These are phyloP conservation scores for Daphoenositta chrysoptera DNA, from an alignment of 2,113 vertebrate species.

Conservation along the genomic window DNA sequence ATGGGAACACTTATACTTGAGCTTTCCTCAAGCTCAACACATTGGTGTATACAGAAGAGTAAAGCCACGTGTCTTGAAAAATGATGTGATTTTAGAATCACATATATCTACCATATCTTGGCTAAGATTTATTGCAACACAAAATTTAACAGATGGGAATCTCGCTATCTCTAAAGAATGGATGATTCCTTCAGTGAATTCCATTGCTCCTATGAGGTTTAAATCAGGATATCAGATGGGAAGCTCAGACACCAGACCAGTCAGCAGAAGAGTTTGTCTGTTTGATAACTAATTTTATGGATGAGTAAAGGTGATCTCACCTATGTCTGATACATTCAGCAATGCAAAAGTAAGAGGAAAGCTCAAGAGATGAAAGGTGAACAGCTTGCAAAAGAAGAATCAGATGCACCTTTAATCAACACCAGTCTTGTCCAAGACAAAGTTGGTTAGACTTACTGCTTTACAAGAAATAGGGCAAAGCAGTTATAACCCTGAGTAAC, in stretches of 20 bases:
- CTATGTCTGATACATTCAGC: neutral
- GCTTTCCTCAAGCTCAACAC: neutral
- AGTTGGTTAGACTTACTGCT: neutral
- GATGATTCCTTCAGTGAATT: neutral
- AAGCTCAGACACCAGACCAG: neutral
- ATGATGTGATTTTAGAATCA: neutral
- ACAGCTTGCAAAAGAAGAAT: neutral
- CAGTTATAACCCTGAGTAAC: neutral
- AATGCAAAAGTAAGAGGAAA: neutral
- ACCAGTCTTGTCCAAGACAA: neutral
- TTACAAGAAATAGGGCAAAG: neutral
- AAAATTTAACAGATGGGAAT: neutral
- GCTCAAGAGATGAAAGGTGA: neutral
- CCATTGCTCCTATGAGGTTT: neutral
- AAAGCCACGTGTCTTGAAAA: neutral
- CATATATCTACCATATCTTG: neutral
- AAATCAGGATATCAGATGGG: neutral
- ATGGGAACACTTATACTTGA: neutral
- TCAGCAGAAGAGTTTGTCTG: neutral
- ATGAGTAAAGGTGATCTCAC: neutral
- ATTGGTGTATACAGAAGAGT: neutral
- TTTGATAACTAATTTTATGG: neutral
- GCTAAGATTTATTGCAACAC: neutral
- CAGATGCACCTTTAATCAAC: neutral
- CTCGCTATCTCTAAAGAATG: neutral